These are phyloP conservation scores for Oxycera nigricornis DNA, from an alignment of 2,888 invertebrate species.

Conservation along the genomic window DNA sequence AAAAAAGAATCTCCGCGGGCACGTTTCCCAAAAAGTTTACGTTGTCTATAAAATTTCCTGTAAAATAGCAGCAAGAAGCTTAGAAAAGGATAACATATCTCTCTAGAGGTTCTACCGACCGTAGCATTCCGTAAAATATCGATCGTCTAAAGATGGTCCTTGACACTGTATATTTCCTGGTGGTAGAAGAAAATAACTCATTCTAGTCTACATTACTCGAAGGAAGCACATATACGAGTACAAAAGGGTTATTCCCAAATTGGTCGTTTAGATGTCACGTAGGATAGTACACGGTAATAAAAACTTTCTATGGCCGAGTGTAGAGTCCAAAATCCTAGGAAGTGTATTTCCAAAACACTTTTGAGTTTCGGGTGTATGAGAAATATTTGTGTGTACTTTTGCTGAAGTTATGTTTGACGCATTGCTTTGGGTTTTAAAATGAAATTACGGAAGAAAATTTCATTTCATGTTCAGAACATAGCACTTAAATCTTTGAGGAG, in stretches of 20 bases:
- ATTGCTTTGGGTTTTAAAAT: no score
- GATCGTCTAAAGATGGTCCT: constrained; percentile 35
- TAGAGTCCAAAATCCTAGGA: neutral
- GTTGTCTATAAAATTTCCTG: constrained; percentile 9
- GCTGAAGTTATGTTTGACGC: no score
- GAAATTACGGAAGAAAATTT: no score
- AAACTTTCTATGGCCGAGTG: constrained; percentile 38
- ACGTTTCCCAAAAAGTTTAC: neutral
- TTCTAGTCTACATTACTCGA: constrained; percentile 19
- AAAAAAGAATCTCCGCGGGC: neutral
- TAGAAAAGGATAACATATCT: constrained; percentile 3
- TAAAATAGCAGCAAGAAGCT: constrained; percentile 22
- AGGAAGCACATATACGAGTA: neutral
- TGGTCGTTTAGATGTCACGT: constrained; percentile 47
- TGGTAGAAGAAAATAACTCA: constrained; percentile 40
- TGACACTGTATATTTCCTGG: neutral
- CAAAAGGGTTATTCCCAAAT: constrained; percentile 47
- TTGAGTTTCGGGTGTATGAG: neutral
- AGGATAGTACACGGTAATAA: constrained; percentile 45
- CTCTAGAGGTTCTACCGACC: neutral
- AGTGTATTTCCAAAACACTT: neutral
- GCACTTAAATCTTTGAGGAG: no score
- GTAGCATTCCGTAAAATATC: constrained; percentile 40
- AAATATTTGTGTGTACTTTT: neutral
- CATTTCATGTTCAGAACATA: no score